Evolutionary conservation across 2,888 invertebrate genomes (phyloP), one percentile per base, ranked within the genome.

Genomic region (Dryobota labecula): DNA sequence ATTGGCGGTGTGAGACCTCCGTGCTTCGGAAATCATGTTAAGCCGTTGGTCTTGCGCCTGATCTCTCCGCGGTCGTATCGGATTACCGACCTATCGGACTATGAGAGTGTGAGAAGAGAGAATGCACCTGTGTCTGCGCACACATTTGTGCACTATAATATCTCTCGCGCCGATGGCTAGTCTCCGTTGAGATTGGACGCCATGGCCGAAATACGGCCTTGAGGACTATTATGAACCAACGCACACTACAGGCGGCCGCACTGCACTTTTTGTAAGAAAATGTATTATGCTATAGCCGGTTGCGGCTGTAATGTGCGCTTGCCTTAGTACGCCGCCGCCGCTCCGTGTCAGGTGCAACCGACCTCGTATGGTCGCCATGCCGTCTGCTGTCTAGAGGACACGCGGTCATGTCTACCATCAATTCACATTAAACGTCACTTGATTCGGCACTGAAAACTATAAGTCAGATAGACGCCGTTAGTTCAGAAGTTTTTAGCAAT

Each of bases 381-480:
- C 84, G 91, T 90, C 90, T 91, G 85, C 84, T 80, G 93, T 92
- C 93, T 93, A 89, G 92, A 93, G 93, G 92, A 82, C 92, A 87
- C 76, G 71, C 85, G 92, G 92, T 86, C 92, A 84, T 79, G 68
- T 70, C 84, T 86, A 78, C 87, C 87, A 85, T 81, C 82, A 82
- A 82, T 85, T 83, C 77, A 78, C 73, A 80, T 83, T 82, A 78
- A 76, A 78, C 78, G 75, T 73, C 70, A 80, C 64, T 82, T 74
- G 73, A 75, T 72, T 78, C 70, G 70, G 78, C 64, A 69, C 68
- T 78, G 70, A 61, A 73, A 74, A 73, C 67, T 75, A 84, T 43
- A 45, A 49, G 66, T 60, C 56, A 65, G 20, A 66, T 61, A 49
- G 53, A 63, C 15, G 7, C 13, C 18, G 13, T 49, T 65, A 41